phyloP scores from a whole-genome alignment of 2,888 invertebrate species.

The Geophilus truncorum region DNA sequence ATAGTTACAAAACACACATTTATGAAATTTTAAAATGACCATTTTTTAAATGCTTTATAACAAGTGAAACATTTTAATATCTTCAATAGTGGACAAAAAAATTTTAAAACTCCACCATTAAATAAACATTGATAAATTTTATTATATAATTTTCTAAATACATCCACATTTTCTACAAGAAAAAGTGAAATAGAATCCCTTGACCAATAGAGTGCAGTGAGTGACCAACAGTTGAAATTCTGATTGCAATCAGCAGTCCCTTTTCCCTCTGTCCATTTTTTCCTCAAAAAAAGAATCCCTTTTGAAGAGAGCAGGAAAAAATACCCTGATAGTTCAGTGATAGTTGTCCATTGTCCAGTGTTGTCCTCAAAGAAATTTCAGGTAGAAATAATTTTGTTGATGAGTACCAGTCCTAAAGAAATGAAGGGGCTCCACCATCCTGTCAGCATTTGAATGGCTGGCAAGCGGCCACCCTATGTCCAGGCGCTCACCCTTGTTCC shows the following conservation, averaged over 20 bases:
- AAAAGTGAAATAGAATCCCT: not conserved
- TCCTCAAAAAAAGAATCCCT: not conserved
- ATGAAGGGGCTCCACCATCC: conserved; percentile 16
- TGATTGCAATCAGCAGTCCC: not conserved
- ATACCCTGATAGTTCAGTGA: not conserved
- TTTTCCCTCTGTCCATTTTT: not conserved
- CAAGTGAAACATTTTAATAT: no score
- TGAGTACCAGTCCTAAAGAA: conserved; percentile 15
- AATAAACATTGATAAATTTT: no score
- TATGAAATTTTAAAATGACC: no score
- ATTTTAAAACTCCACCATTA: no score
- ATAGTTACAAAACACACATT: no score
- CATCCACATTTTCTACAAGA: not conserved
- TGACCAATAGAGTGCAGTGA: not conserved
- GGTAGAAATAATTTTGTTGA: conserved; percentile 20
- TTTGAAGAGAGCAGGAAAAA: not conserved
- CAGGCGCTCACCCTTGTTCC: conserved; percentile 7
- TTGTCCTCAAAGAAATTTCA: not conserved
- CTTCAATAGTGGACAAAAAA: no score
- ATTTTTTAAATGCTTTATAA: no score
- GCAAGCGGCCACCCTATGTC: conserved; percentile 12
- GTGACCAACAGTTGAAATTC: not conserved
- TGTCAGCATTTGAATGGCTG: conserved; percentile 6
- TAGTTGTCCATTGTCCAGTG: conserved; percentile 8
- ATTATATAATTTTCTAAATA: no score